These are phyloP conservation scores for Nebria salina DNA, from an alignment of 2,888 invertebrate species.

Conservation along the genomic window DNA sequence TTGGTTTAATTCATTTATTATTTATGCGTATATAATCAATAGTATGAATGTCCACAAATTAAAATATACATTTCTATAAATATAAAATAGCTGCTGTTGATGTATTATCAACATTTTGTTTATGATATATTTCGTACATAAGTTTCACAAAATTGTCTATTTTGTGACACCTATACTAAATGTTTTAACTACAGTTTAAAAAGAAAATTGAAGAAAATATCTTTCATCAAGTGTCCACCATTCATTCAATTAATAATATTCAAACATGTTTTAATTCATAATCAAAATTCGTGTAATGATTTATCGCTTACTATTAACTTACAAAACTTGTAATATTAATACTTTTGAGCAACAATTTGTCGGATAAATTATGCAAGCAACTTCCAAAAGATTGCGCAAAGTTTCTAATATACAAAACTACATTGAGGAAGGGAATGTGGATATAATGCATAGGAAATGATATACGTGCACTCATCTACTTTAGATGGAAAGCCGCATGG, in stretches of 20 bases:
- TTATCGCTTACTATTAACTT: no score
- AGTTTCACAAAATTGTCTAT: no score
- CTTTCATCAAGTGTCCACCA: no score
- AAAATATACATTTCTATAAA: neutral
- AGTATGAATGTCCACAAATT: neutral
- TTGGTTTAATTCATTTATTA: neutral
- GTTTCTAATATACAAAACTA: neutral
- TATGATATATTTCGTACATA: no score
- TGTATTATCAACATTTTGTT: no score
- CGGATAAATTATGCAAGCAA: neutral
- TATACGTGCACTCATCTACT: neutral
- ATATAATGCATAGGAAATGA: neutral
- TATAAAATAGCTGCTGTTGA: neutral
- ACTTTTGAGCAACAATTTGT: neutral
- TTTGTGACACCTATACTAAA: no score
- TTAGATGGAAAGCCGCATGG: neutral
- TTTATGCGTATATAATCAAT: neutral
- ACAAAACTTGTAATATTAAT: no score
- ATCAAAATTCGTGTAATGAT: no score
- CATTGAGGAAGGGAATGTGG: neutral
- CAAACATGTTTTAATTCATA: no score
- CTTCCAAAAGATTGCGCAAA: neutral
- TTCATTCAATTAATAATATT: no score
- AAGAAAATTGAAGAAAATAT: no score
- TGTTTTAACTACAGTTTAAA: no score